A percentile compares a stretch with the other conserved stretches of the same genome.
Evolutionary conservation across 2,113 vertebrate genomes (phyloP).

Genomic region (Opisthocomus hoazin): DNA sequence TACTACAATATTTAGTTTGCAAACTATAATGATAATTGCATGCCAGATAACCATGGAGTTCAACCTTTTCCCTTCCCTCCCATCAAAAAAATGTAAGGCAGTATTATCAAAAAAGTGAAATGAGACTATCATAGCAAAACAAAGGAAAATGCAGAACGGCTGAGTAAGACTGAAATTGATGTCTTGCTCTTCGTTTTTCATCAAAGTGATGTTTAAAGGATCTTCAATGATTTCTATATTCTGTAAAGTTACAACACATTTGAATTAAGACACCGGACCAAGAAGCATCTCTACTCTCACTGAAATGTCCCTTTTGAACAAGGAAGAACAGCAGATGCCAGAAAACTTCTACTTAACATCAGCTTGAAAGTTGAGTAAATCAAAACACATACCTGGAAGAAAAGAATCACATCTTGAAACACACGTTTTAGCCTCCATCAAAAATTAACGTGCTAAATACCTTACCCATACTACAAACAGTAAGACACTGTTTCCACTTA

Average conservation of each 20-base stretch:
- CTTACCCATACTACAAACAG: not conserved
- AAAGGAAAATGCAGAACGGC: not conserved
- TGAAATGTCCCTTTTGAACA: not conserved
- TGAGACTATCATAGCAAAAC: not conserved
- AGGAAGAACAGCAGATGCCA: slow-evolving; percentile 26
- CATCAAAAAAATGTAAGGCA: not conserved
- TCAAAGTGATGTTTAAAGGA: not conserved
- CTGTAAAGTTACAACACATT: not conserved
- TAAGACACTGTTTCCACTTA: not conserved
- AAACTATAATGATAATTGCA: not conserved
- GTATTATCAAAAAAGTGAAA: not conserved
- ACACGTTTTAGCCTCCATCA: not conserved
- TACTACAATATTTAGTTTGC: not conserved
- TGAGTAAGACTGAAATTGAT: not conserved
- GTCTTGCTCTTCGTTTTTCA: not conserved
- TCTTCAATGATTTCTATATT: not conserved
- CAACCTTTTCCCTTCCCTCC: not conserved
- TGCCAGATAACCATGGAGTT: not conserved
- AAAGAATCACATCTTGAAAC: slow-evolving; percentile 48
- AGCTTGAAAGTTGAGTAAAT: slow-evolving; percentile 43
- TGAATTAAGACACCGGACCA: not conserved
- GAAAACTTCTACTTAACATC: slow-evolving; percentile 34
- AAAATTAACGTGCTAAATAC: not conserved
- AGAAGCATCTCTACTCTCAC: not conserved
- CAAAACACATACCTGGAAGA: slow-evolving; percentile 43